Conservation (phyloP, 2,888 invertebrate species). For the Asteroscopus sphinx region DNA sequence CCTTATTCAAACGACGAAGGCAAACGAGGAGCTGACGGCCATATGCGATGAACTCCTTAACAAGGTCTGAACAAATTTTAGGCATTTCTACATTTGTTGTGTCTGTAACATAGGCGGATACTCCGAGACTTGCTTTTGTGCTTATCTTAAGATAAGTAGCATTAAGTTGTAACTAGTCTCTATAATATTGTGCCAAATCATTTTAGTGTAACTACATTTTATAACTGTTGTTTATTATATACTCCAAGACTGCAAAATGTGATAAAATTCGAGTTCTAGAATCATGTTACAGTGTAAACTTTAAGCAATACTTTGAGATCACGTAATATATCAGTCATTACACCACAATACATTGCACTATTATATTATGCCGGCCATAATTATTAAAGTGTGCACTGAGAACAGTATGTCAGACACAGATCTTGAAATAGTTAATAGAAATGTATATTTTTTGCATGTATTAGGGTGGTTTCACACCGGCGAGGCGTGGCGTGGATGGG, state of each 20-base stretch:
- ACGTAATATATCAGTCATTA: slow-evolving; percentile 46
- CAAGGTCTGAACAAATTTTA: slow-evolving; percentile 80
- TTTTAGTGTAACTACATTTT: slow-evolving; percentile 60
- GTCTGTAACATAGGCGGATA: slow-evolving; percentile 72
- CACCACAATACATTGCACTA: slow-evolving; percentile 58
- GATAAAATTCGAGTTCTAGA: slow-evolving; percentile 70
- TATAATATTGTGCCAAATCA: slow-evolving; percentile 77
- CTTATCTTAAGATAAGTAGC: slow-evolving; percentile 79
- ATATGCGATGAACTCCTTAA: slow-evolving; percentile 98
- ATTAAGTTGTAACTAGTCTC: slow-evolving; percentile 73
- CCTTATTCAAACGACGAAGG: slow-evolving; percentile 96
- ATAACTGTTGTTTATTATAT: slow-evolving; percentile 64
- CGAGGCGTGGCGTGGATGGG: no score
- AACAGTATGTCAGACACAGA: slow-evolving; percentile 45
- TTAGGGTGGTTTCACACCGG: no score
- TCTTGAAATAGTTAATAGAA: slow-evolving; percentile 48
- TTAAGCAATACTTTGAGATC: slow-evolving; percentile 42
- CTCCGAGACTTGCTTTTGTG: slow-evolving; percentile 73
- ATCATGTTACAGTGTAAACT: slow-evolving; percentile 57
- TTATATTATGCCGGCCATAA: slow-evolving; percentile 82
- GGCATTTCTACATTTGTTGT: slow-evolving; percentile 61
- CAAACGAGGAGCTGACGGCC: slow-evolving; percentile 96
- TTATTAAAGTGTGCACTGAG: slow-evolving; percentile 57
- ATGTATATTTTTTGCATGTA: slow-evolving; percentile 67
- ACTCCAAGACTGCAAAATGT: slow-evolving; percentile 81